Conservation (phyloP, 2,797 vertebrate genomes). For the Bovichtus diacanthus region DNA sequence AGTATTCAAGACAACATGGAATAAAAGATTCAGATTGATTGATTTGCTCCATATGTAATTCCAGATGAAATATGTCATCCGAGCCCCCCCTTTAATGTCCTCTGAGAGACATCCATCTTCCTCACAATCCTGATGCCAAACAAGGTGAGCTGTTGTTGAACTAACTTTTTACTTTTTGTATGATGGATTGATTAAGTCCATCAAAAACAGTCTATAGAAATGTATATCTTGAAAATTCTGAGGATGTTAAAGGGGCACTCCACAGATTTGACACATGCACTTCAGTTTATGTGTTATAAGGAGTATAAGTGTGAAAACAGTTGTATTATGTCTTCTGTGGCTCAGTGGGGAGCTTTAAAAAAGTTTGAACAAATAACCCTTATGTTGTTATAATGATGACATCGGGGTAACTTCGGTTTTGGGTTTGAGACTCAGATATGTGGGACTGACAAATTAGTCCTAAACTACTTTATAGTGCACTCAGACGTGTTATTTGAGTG, state of each 20-base stretch:
- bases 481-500: not conserved
- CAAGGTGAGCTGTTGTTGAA: conserved; percentile 7
- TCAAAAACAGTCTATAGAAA: not conserved
- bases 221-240: not conserved
- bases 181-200: not conserved
- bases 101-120: conserved; percentile 55
- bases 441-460: not conserved
- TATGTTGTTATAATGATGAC: not conserved
- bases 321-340: not conserved
- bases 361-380: not conserved
- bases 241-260: not conserved
- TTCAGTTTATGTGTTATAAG: not conserved
- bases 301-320: not conserved
- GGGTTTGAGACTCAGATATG: not conserved
- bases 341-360: not conserved
- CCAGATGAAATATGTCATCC: conserved; percentile 39
- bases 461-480: not conserved
- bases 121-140: conserved; percentile 25
- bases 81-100: conserved; percentile 1
- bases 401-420: not conserved
- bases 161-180: not conserved
- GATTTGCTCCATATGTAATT: conserved; percentile 38
- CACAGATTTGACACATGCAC: not conserved
- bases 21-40: conserved; percentile 47
- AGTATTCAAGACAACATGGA: conserved; percentile 25